Percentiles rank a stretch among this genome's conserved stretches.
These are phyloP conservation scores for Gallinago jamesoni DNA, from an alignment of 2,113 vertebrate species.

Conservation along the genomic window DNA sequence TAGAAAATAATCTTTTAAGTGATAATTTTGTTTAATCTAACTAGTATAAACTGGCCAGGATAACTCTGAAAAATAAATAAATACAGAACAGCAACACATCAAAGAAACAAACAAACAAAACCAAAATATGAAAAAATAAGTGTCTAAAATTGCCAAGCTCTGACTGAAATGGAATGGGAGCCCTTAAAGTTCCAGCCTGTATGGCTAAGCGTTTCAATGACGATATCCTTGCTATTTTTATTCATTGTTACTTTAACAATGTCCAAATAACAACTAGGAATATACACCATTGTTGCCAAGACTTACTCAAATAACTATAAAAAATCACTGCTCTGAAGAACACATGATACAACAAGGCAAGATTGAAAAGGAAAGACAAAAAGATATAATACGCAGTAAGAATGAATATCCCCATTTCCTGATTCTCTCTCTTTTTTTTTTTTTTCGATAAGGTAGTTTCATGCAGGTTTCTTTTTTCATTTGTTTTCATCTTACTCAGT, in stretches of 20 bases:
- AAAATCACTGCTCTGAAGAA: neutral
- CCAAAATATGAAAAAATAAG: neutral
- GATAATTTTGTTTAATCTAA: neutral
- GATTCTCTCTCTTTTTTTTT: neutral
- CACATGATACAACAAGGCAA: neutral
- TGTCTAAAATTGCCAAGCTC: neutral
- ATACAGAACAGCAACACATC: neutral
- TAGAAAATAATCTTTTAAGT: conserved; percentile 16
- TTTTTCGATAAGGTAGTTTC: neutral
- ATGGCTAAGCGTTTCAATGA: neutral
- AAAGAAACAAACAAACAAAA: neutral
- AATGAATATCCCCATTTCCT: neutral
- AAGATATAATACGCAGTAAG: neutral
- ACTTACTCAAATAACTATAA: neutral
- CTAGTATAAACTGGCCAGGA: neutral
- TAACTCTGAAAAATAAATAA: neutral
- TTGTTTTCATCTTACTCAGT: conserved; percentile 32
- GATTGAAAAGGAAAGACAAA: conserved; percentile 19
- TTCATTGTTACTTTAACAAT: neutral
- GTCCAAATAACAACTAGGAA: neutral
- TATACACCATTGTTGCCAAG: neutral
- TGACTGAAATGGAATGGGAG: neutral
- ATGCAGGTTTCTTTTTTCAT: conserved; percentile 6
- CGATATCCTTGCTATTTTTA: neutral
- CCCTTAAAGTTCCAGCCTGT: neutral